A percentile compares a stretch with the other conserved stretches of the same genome.
Conservation (phyloP, 2,113 vertebrate genomes). For the Sphaerodactylus townsendi region DNA sequence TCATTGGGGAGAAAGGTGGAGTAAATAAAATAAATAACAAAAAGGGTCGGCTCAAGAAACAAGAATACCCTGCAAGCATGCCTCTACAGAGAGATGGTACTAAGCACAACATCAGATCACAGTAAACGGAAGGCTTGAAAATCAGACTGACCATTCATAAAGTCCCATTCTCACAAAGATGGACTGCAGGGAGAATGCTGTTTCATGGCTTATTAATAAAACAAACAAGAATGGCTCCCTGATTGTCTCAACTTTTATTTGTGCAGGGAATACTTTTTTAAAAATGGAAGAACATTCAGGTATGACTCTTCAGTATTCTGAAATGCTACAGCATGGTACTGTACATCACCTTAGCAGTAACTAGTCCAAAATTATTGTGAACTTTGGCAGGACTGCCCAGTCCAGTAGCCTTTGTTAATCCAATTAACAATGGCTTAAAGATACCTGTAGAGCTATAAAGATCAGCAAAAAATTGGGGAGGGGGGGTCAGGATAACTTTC, state of each 20-base stretch:
- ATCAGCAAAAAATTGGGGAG: not conserved
- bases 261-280: not conserved
- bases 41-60: not conserved
- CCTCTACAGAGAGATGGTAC: not conserved
- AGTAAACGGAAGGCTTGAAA: not conserved
- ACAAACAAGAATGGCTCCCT: too few species aligned
- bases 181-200: not conserved
- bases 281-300: not conserved
- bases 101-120: not conserved
- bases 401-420: not conserved
- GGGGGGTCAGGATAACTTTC: too few species aligned
- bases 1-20: too few species aligned
- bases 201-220: not conserved
- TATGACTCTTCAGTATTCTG: not conserved
- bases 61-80: not conserved
- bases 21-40: too few species aligned
- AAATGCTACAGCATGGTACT: not conserved
- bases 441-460: not conserved
- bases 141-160: not conserved
- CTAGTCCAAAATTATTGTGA: not conserved
- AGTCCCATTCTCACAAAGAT: not conserved
- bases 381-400: not conserved
- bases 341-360: not conserved
- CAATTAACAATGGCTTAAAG: not conserved
- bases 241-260: not conserved